Evolutionary conservation across 2,113 vertebrate species (phyloP).

Genomic region (Callionymus lyra): DNA sequence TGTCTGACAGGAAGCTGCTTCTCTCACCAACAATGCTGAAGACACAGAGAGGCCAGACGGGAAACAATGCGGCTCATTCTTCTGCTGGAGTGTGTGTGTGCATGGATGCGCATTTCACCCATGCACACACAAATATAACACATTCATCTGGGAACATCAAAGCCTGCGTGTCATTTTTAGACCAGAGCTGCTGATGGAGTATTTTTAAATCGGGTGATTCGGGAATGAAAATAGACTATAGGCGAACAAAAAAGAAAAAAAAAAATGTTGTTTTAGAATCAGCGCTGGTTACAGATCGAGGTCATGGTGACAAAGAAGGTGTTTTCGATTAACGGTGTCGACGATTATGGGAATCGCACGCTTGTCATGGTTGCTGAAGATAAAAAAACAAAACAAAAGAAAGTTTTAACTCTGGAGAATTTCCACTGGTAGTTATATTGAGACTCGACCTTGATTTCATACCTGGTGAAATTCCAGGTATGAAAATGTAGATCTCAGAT

Average conservation of each 20-base stretch:
- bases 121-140: conserved; percentile 1
- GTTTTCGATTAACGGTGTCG: too few species aligned
- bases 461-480: too few species aligned
- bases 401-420: too few species aligned
- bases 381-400: too few species aligned
- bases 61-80: conserved; percentile 13
- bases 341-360: conserved; percentile 4
- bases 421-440: too few species aligned
- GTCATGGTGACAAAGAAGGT: conserved; percentile 6
- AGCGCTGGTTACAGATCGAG: too few species aligned
- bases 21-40: conserved; percentile 24
- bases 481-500: too few species aligned
- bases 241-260: too few species aligned
- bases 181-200: background rate
- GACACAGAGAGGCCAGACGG: conserved; percentile 21
- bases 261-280: too few species aligned
- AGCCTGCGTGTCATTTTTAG: conserved; percentile 7
- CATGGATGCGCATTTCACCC: conserved; percentile 1
- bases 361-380: too few species aligned
- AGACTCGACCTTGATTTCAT: too few species aligned
- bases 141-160: background rate
- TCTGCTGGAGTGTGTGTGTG: background rate
- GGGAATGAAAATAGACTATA: background rate
- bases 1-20: conserved; percentile 17
- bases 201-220: background rate